phyloP scores from a whole-genome alignment of 1,140 invertebrate genomes.

The Archivesica marissinica region DNA sequence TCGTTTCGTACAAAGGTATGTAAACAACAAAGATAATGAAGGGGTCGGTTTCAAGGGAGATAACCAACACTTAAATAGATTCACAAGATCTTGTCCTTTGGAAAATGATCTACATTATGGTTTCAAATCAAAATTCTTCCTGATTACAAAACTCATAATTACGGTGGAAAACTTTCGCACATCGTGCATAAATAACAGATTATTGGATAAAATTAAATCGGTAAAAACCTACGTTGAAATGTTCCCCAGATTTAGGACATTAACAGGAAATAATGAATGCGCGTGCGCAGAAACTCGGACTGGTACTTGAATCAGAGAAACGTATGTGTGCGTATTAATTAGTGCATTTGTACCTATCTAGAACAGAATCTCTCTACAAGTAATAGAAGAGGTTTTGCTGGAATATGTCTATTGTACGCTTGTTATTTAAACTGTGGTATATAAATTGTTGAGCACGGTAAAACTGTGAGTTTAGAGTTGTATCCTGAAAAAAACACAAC shows the following conservation, averaged over 20 bases:
- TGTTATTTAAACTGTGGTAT: no score
- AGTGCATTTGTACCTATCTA: no score
- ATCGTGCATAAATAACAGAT: neutral
- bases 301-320: neutral
- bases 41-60: constrained; percentile 23
- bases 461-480: no score
- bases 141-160: neutral
- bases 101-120: neutral
- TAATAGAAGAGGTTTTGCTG: no score
- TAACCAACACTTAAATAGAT: neutral
- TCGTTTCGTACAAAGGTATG: neutral
- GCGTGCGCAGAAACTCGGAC: constrained; percentile 1
- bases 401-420: no score
- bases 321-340: no score
- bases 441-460: no score
- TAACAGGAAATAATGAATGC: neutral
- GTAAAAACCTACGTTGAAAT: constrained; percentile 46
- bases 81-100: neutral
- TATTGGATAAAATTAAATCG: neutral
- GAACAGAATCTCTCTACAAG: no score
- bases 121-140: neutral
- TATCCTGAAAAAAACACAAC: no score
- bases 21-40: neutral
- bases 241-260: constrained; percentile 9
- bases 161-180: neutral